Conservation (phyloP, 2,113 vertebrate genomes). For the Bubo bubo region DNA sequence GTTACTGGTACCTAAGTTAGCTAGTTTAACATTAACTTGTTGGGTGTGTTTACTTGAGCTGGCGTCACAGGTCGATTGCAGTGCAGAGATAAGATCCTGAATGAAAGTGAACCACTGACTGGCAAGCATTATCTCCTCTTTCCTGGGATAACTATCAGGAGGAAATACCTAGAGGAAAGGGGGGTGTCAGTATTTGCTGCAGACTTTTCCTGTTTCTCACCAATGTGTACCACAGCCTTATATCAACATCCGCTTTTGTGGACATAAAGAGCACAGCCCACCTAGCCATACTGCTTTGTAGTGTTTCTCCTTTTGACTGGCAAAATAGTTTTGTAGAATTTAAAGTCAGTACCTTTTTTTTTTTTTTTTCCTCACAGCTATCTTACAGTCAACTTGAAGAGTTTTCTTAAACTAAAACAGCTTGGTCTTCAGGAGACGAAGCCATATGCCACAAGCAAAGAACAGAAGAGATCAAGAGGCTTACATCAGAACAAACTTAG, state of each 20-base stretch:
- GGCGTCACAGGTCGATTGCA: neutral
- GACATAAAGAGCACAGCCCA: neutral
- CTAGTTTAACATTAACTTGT: neutral
- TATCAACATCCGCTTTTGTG: neutral
- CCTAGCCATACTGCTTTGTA: fast-evolving
- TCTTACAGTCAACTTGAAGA: neutral
- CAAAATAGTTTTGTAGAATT: neutral
- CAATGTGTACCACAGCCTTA: neutral
- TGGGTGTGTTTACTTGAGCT: neutral
- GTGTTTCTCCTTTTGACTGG: neutral
- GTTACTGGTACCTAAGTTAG: neutral
- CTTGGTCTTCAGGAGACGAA: neutral
- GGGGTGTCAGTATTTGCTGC: neutral
- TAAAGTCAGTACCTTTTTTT: neutral
- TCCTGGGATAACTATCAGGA: neutral
- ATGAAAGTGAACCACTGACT: constrained; percentile 48
- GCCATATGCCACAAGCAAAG: neutral
- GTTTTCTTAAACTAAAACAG: neutral
- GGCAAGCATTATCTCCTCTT: neutral
- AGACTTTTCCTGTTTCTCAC: neutral
- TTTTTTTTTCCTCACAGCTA: neutral
- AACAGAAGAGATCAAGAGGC: neutral
- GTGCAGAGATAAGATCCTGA: constrained; percentile 51
- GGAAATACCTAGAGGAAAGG: constrained; percentile 7
- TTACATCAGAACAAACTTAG: neutral